These are phyloP conservation scores for Chelonoidis abingdonii DNA, from an alignment of 2,113 vertebrate species.

Conservation along the genomic window DNA sequence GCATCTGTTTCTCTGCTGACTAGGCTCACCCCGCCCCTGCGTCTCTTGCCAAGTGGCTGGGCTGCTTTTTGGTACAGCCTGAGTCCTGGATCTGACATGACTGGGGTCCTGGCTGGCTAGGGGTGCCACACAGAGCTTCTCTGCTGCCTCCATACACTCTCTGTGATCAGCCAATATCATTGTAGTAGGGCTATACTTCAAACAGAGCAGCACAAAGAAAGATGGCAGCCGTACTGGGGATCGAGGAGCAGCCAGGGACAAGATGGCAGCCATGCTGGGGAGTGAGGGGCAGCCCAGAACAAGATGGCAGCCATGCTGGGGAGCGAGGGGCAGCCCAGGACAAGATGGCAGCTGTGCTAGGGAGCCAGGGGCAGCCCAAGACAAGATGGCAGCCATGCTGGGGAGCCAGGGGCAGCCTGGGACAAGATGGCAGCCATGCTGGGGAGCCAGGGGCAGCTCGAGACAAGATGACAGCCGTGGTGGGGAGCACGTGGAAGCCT, in stretches of 20 bases:
- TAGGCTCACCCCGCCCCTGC: not conserved
- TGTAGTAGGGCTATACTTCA: not conserved
- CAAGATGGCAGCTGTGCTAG: not conserved
- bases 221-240: not conserved
- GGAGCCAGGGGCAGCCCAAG: not conserved
- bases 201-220: not conserved
- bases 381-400: not conserved
- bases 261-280: no score
- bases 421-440: no score
- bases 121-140: not conserved
- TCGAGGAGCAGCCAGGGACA: no score
- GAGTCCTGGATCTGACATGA: not conserved
- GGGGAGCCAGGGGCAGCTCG: rapidly evolving
- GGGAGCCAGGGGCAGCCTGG: not conserved
- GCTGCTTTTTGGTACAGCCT: not conserved
- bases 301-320: no score
- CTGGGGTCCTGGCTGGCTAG: not conserved
- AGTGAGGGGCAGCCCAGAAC: no score
- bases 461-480: rapidly evolving
- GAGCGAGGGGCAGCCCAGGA: no score
- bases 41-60: not conserved
- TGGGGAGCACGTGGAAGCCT: not conserved
- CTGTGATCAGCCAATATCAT: not conserved
- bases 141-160: not conserved
- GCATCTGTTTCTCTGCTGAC: not conserved